Conservation (phyloP, 1,140 invertebrate species). For the Solen grandis region DNA sequence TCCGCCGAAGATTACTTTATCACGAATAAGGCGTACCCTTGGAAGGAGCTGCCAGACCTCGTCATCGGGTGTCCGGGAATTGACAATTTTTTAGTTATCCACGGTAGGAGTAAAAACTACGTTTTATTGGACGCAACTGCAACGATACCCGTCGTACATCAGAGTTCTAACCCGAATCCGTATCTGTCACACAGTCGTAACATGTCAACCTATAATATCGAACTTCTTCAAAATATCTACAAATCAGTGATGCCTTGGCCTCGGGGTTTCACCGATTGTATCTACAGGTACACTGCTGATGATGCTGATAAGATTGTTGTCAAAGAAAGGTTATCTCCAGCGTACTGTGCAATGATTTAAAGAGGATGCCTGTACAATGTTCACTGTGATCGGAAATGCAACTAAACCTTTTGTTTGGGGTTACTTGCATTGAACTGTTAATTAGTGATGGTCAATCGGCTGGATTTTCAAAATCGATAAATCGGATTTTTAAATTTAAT, state of each 20-base stretch:
- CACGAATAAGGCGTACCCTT: conserved; percentile 11
- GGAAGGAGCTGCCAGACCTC: conserved; percentile 17
- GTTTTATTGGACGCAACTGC: conserved; percentile 7
- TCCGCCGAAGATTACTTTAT: conserved; percentile 43
- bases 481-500: no score
- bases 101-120: conserved; percentile 1
- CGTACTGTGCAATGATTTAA: no score
- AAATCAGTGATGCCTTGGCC: conserved; percentile 19
- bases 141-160: conserved; percentile 20
- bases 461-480: no score
- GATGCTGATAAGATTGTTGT: conserved; percentile 17
- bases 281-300: conserved; percentile 18
- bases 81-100: conserved; percentile 27
- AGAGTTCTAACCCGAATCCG: background rate
- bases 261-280: conserved; percentile 25
- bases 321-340: background rate
- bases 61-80: conserved; percentile 17
- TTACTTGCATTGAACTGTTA: no score
- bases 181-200: conserved; percentile 7
- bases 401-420: no score
- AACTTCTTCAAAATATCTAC: conserved; percentile 12
- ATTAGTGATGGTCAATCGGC: no score
- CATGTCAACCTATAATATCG: conserved; percentile 6
- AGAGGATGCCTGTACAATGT: no score
- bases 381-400: no score